phyloP scores from a whole-genome alignment of 2,888 invertebrate genomes.

The Hyalella azteca region DNA sequence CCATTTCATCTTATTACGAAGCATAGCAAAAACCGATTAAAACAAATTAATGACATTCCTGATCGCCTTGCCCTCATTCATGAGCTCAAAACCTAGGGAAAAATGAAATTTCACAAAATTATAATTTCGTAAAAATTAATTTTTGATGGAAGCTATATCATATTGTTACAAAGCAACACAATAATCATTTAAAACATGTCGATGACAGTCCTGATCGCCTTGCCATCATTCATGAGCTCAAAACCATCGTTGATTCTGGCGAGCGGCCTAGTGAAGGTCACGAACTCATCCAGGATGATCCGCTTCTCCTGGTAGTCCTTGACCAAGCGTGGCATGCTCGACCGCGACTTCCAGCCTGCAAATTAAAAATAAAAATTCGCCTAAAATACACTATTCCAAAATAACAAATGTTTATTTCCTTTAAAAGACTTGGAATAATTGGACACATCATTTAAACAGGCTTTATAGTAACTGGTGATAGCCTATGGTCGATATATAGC shows the following conservation, averaged over 20 bases:
- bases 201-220: conserved; percentile 55
- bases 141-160: no score
- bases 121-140: no score
- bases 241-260: conserved; percentile 67
- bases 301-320: conserved; percentile 75
- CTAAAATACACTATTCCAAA: background rate
- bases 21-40: no score
- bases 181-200: conserved; percentile 15
- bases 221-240: conserved; percentile 66
- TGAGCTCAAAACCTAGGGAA: no score
- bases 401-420: background rate
- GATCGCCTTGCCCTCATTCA: no score
- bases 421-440: background rate
- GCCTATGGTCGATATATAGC: background rate
- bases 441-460: conserved; percentile 59
- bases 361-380: background rate
- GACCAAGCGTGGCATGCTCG: conserved; percentile 89
- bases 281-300: conserved; percentile 67
- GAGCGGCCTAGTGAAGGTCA: conserved; percentile 64
- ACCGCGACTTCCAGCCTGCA: conserved; percentile 87
- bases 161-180: no score
- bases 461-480: background rate
- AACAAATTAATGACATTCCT: no score
- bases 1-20: no score
- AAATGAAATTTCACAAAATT: no score